Base-by-base conservation (phyloP, 2,113 vertebrate genomes). In the Piprites chloris region DNA sequence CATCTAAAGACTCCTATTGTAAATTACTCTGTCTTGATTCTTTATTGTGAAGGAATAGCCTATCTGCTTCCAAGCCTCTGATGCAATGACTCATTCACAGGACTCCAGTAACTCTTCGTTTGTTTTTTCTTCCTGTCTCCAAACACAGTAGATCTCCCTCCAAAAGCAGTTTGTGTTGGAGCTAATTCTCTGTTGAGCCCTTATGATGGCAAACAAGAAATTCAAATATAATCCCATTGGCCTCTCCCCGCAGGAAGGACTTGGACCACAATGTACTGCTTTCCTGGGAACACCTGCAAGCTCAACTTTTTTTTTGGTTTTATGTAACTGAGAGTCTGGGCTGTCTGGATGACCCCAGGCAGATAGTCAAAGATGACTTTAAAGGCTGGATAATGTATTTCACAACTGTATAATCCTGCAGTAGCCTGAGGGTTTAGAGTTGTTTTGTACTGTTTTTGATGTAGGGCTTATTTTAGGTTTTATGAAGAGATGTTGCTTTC, bases 361-460 rank as follows among this genome's bases (percentile, higher is more conserved):
- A 94, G 81, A 94, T 62, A 96, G 90, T 90, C 75, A 83, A 93
- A 96, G 91, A 96, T 81, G 49, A 80, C 89, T 97, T 96, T 96
- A 97, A 97, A 97, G 92, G 77, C 95, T 89, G 93, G 90, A 93
- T 97, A 97, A 97, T 92, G 82, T 90, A 90, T 97, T 96, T 96
- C 94, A 91, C 89, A 71, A 87, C 90, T 87, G 86, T 62, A 87
- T 97, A 97, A 97, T 97, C 97, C 94, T 55, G 81, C 81, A 74
- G 76, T 91, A 96, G 97, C 96, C 94, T 96, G 67, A 86, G 90
- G 97, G 85, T 87, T 97, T 96, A 74, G 90, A 91, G 74, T 96
- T 97, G 93, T 92, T 96, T 95, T 95, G 90, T 95, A 91, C 72
- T 62, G 86, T 2, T 92, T 97, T 97, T 97, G 96, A 97, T 96